Conservation (phyloP, 2,113 vertebrate species). For the Xenopus laevis region DNA sequence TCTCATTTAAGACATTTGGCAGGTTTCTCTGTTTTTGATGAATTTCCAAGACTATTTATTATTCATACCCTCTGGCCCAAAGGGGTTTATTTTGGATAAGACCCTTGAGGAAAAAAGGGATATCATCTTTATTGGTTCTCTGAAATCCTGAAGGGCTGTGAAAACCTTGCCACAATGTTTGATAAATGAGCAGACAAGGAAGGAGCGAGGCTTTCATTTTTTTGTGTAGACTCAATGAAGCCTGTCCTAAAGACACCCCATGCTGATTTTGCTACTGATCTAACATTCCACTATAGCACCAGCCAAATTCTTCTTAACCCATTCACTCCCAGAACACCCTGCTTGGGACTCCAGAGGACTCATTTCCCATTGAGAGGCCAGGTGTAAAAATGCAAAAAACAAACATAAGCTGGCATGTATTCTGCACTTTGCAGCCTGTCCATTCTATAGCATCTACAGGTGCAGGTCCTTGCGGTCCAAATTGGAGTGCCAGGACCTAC, state of each 20-base stretch:
- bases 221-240: constrained; percentile 99
- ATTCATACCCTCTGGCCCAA: constrained; percentile 3
- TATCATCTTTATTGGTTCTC: constrained; percentile 44
- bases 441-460: too few species aligned
- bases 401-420: constrained; percentile 31
- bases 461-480: too few species aligned
- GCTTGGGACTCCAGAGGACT: constrained; percentile 1
- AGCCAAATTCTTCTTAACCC: constrained; percentile 98
- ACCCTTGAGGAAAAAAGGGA: constrained; percentile 10
- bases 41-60: constrained; percentile 16
- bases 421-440: too few species aligned
- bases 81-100: constrained; percentile 3
- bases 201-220: constrained; percentile 85
- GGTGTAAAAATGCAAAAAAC: too few species aligned
- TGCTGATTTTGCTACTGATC: constrained; percentile 99
- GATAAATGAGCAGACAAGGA: constrained; percentile 99
- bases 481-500: too few species aligned
- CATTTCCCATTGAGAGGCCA: too few species aligned
- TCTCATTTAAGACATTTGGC: too few species aligned
- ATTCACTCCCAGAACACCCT: constrained; percentile 75
- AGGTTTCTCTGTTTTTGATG: too few species aligned
- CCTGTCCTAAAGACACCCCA: constrained; percentile 99
- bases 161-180: constrained; percentile 88
- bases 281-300: constrained; percentile 99
- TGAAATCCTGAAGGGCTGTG: constrained; percentile 87